phyloP scores from a whole-genome alignment of 1,140 invertebrate species.

The Homalodisca vitripennis region DNA sequence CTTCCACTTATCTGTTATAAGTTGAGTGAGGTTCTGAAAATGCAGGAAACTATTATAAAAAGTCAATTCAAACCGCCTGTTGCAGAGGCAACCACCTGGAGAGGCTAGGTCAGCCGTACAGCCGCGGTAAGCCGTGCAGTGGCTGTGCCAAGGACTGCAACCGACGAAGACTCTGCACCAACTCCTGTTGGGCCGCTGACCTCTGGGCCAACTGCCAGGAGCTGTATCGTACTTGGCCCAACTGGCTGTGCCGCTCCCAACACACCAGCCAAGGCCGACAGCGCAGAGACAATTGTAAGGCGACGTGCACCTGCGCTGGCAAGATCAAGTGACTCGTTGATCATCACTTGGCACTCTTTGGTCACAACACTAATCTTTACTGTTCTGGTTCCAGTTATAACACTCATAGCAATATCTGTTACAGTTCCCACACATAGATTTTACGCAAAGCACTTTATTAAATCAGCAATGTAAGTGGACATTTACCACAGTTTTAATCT shows the following conservation, averaged over 20 bases:
- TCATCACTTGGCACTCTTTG: too few relatives aligned
- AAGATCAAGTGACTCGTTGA: slow-evolving; percentile 27
- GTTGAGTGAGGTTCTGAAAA: too few relatives aligned
- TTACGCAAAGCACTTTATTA: too few relatives aligned
- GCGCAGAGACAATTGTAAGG: slow-evolving; percentile 60
- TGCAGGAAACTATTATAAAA: too few relatives aligned
- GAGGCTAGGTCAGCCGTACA: slow-evolving; percentile 63
- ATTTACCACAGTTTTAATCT: too few relatives aligned
- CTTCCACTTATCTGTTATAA: too few relatives aligned
- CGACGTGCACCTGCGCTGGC: slow-evolving; percentile 63
- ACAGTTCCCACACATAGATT: too few relatives aligned
- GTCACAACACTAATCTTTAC: too few relatives aligned
- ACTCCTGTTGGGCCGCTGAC: slow-evolving; percentile 67
- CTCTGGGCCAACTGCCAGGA: slow-evolving; percentile 71
- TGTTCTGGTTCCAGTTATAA: too few relatives aligned
- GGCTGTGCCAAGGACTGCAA: slow-evolving; percentile 64
- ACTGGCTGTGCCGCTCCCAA: slow-evolving; percentile 60
- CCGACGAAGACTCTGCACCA: slow-evolving; percentile 66
- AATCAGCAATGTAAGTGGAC: too few relatives aligned
- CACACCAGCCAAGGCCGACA: slow-evolving; percentile 56
- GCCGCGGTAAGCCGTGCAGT: slow-evolving; percentile 60
- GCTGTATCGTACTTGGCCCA: slow-evolving; percentile 55
- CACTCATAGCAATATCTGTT: too few relatives aligned
- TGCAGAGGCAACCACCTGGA: slow-evolving; percentile 68
- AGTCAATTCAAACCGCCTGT: slow-evolving; percentile 41